Evolutionary conservation across 2,797 vertebrate genomes (phyloP).

Genomic region (Myioborus melanocephalus): DNA sequence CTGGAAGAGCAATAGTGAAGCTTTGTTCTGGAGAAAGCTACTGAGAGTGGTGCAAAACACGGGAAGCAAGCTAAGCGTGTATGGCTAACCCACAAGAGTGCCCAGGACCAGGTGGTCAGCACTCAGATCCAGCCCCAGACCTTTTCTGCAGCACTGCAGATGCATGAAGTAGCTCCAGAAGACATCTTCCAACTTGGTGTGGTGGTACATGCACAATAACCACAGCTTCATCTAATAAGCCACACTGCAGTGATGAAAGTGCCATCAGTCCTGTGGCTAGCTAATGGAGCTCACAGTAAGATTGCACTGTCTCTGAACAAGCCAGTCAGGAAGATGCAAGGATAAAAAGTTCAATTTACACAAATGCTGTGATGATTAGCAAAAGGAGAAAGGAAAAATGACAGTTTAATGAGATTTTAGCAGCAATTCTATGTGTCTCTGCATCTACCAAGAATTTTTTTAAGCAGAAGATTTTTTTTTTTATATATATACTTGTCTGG

Average conservation of each 20-base stretch:
- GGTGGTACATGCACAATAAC: neutral
- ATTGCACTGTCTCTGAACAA: neutral
- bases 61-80: neutral
- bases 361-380: slow-evolving; percentile 14
- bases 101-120: neutral
- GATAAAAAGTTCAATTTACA: slow-evolving; percentile 1
- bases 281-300: neutral
- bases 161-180: neutral
- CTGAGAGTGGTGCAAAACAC: neutral
- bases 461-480: neutral
- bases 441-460: neutral
- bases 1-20: neutral
- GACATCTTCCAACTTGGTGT: neutral
- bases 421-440: neutral
- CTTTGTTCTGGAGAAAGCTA: neutral
- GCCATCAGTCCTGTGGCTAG: neutral
- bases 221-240: neutral
- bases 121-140: neutral
- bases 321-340: neutral
- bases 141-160: neutral
- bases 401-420: neutral
- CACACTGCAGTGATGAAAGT: neutral
- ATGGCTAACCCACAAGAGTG: neutral
- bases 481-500: neutral
- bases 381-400: slow-evolving; percentile 17